Conservation (phyloP, 30 jellyfish, hydroid and myxozoan species). For the Pseudorhiza aurosa region DNA sequence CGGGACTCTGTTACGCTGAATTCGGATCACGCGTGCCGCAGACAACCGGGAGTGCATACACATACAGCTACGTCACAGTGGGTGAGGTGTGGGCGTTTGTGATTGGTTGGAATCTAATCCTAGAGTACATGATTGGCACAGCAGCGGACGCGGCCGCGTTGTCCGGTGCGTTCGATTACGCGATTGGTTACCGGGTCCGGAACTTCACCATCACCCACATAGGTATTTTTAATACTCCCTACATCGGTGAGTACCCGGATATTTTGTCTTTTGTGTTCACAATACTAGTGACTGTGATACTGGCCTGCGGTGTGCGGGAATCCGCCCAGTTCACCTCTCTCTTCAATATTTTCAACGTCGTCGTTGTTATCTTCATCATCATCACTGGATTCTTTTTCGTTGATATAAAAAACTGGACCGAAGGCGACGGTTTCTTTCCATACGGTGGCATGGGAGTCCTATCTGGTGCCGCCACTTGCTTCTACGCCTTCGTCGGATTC, state of each 20-base stretch:
- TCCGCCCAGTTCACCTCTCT: conserved; percentile 93
- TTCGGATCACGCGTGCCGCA: conserved; percentile 99
- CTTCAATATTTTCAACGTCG: conserved; percentile 86
- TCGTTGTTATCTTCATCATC: conserved; percentile 85
- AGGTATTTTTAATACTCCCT: conserved; percentile 85
- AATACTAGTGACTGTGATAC: conserved; percentile 76
- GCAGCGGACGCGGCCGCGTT: conserved; percentile 99
- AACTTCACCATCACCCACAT: conserved; percentile 80
- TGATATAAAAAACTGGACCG: conserved; percentile 93
- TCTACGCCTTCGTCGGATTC: conserved; percentile 99
- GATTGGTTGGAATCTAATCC: conserved; percentile 98
- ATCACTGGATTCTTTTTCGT: conserved; percentile 91
- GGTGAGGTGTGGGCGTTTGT: conserved; percentile 99
- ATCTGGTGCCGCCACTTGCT: conserved; percentile 99
- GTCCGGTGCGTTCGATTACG: conserved; percentile 96
- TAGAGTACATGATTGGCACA: conserved; percentile 99
- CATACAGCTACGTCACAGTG: conserved; percentile 98
- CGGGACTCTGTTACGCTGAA: conserved; percentile 99
- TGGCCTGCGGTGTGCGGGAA: conserved; percentile 97
- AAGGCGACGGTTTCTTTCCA: conserved; percentile 97
- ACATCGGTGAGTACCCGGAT: conserved; percentile 98
- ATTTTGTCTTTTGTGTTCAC: conserved; percentile 88
- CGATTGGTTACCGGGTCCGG: conserved; percentile 91
- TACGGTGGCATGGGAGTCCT: conserved; percentile 99
- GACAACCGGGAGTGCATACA: conserved; percentile 99